Evolutionary conservation across 2,888 invertebrate species (phyloP).

Genomic region (Ischnus inquisitorius): DNA sequence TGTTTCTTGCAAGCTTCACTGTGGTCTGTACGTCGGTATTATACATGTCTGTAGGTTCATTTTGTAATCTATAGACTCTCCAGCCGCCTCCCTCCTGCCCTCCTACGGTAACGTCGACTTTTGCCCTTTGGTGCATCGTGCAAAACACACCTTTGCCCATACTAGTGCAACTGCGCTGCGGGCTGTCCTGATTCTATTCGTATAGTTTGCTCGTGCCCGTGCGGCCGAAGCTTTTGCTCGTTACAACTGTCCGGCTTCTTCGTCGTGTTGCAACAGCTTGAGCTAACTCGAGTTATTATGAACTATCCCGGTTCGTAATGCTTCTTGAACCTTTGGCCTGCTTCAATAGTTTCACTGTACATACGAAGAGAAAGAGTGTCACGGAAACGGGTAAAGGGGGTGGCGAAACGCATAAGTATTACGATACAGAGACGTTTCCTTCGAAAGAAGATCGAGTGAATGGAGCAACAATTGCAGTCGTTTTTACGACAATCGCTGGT

Average conservation of each 20-base stretch:
- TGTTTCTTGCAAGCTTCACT: constrained; percentile 41
- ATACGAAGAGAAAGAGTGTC: background rate
- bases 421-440: constrained; percentile 8
- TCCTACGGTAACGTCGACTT: constrained; percentile 5
- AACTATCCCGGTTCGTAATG: constrained; percentile 16
- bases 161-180: constrained; percentile 10
- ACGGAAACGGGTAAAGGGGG: background rate
- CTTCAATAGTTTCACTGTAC: background rate
- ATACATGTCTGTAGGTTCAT: constrained; percentile 5
- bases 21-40: constrained; percentile 11
- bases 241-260: constrained; percentile 43
- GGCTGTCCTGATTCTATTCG: constrained; percentile 22
- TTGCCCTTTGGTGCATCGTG: constrained; percentile 36
- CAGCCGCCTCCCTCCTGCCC: too few species aligned
- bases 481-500: too few species aligned
- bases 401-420: constrained; percentile 14
- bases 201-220: constrained; percentile 7
- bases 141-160: constrained; percentile 42
- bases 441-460: constrained; percentile 14
- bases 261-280: constrained; percentile 28
- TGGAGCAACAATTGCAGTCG: too few species aligned
- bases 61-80: constrained; percentile 10
- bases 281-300: constrained; percentile 42
- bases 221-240: constrained; percentile 55
- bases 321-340: constrained; percentile 38